These are phyloP conservation scores for Tetranychus cinnabarinus DNA, from an alignment of 1,140 invertebrate species.

Conservation along the genomic window DNA sequence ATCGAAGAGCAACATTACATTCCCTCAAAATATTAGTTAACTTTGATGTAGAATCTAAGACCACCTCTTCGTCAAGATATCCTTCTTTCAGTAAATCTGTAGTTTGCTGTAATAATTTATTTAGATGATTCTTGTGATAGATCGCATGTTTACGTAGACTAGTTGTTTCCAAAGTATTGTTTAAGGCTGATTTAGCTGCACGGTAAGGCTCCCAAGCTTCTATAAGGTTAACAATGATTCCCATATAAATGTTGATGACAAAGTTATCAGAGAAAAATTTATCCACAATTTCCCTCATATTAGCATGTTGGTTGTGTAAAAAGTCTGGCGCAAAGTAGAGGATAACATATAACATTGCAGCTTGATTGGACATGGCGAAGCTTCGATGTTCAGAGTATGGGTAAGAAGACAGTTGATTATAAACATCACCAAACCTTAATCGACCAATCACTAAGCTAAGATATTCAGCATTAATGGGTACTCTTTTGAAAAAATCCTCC, in stretches of 20 bases:
- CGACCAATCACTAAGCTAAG: slow-evolving; percentile 64
- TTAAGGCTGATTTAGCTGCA: slow-evolving; percentile 62
- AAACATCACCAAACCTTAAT: slow-evolving; percentile 78
- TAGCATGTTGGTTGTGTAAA: slow-evolving; percentile 53
- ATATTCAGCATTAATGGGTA: slow-evolving; percentile 45
- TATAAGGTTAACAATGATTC: slow-evolving; percentile 61
- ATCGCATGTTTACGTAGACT: slow-evolving; percentile 35
- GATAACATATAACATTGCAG: slow-evolving; percentile 75
- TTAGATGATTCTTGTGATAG: slow-evolving; percentile 10
- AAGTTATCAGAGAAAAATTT: slow-evolving; percentile 92
- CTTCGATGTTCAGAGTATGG: slow-evolving; percentile 77
- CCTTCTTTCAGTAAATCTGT: slow-evolving; percentile 55
- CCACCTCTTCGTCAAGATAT: slow-evolving; percentile 47
- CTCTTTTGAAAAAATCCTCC: slow-evolving; percentile 68
- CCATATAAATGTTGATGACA: slow-evolving; percentile 86
- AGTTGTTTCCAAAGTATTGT: slow-evolving; percentile 48
- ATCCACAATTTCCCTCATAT: slow-evolving; percentile 94
- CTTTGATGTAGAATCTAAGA: slow-evolving; percentile 58
- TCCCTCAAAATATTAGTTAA: slow-evolving; percentile 63
- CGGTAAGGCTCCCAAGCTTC: slow-evolving; percentile 85
- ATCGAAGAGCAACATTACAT: slow-evolving; percentile 71
- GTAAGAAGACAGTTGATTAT: slow-evolving; percentile 65
- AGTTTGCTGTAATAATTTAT: slow-evolving; percentile 36
- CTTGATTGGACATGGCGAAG: slow-evolving; percentile 64
- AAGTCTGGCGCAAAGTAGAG: slow-evolving; percentile 68